Evolutionary conservation across 2,797 vertebrate species (phyloP).

Genomic region (Podargus strigoides): DNA sequence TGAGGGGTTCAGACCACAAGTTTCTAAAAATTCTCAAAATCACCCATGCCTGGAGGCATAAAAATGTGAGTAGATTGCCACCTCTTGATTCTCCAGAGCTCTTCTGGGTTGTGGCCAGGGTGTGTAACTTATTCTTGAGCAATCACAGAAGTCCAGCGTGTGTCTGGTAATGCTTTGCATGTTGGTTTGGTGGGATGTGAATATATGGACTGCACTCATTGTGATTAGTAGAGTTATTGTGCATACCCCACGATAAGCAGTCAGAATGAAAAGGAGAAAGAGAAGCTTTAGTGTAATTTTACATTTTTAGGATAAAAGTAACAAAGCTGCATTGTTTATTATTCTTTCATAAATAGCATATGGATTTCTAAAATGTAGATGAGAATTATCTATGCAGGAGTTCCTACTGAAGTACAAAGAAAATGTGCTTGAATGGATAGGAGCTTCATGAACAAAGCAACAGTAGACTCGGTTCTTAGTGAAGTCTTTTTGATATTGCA

Average conservation of each 20-base stretch:
- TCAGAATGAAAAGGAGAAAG: not conserved
- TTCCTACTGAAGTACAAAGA: not conserved
- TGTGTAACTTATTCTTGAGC: not conserved
- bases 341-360: not conserved
- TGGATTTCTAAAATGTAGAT: not conserved
- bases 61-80: not conserved
- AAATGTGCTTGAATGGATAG: not conserved
- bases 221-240: accelerated
- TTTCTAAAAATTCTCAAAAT: not conserved
- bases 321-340: not conserved
- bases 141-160: accelerated
- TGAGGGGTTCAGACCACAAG: not conserved
- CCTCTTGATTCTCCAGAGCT: not conserved
- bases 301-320: not conserved
- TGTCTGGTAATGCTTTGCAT: not conserved
- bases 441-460: not conserved
- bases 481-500: not conserved
- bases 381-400: not conserved
- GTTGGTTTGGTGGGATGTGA: not conserved
- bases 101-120: not conserved
- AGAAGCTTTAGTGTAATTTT: not conserved
- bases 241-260: accelerated
- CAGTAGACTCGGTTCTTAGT: not conserved
- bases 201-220: not conserved
- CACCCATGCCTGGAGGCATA: not conserved